These are phyloP conservation scores for Drymodes brunneopygia DNA, from an alignment of 2,113 vertebrate genomes.

Conservation along the genomic window DNA sequence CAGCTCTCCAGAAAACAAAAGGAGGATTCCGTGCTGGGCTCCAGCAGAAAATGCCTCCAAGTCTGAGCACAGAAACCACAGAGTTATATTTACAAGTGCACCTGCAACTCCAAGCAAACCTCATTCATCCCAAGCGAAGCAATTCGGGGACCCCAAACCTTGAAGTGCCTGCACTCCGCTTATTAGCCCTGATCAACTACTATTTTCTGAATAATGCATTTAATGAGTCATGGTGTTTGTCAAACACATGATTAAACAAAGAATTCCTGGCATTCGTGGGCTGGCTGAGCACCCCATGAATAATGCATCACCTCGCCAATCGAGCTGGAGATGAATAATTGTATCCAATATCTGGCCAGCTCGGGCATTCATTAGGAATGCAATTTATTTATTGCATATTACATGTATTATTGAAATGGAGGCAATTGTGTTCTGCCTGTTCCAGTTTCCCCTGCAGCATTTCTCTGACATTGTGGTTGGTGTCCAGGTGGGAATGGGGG, in stretches of 20 bases:
- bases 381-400: constrained; percentile 34
- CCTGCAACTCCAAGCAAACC: neutral
- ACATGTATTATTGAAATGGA: constrained; percentile 5
- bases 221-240: constrained; percentile 58
- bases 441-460: neutral
- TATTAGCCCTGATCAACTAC: constrained; percentile 12
- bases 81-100: neutral
- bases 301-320: constrained; percentile 33
- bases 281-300: constrained; percentile 31
- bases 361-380: constrained; percentile 4
- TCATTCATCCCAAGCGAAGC: neutral
- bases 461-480: neutral
- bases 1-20: neutral
- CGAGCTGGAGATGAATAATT: constrained; percentile 28
- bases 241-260: constrained; percentile 65
- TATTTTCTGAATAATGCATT: constrained; percentile 41
- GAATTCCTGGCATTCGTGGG: constrained; percentile 39
- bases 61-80: neutral
- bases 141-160: neutral
- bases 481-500: neutral
- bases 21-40: neutral
- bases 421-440: neutral
- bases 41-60: neutral
- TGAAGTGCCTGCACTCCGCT: neutral
- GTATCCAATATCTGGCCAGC: neutral